Base-by-base conservation (phyloP, 2,888 invertebrate species). In the Adela reaumurella region DNA sequence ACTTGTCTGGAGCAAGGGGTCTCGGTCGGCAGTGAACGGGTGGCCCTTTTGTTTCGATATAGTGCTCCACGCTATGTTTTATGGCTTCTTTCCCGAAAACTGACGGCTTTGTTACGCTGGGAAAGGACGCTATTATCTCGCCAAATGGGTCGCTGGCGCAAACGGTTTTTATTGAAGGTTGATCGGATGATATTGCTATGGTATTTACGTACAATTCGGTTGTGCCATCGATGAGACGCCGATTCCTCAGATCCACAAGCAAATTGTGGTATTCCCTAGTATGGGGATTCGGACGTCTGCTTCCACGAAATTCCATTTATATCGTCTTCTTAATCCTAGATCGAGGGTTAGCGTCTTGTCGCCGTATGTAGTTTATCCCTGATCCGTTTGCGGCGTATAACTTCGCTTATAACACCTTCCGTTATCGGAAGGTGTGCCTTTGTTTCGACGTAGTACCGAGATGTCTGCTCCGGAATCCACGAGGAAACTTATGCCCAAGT, bases 41-140 rank as follows among this genome's bases (percentile, higher is more conserved):
- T 18, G 63, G 61, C 3, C 65, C 67, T 0, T 53, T 52, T 2
- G 67, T 65, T 47, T 59, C 53, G 1, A 67, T 64, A 45, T 58
- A 51, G 49, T 64, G 66, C 0, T 24, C 41, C 1, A 57, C 57
- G 11, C 48, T 43, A 42, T 58, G 47, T 14, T 41, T 17, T 2
- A 42, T 45, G 19, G 52, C 8, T 1, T 46, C 45, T 17, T 42
- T 46, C 16, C 41, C 24, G 49, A 46, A 49, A 2, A 18, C 45
- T 2, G 42, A 6, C 3, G 49, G 49, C n/a, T 43, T 45, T 11
- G 45, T 48, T 11, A 49, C 20, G 45, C 18, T 50, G 19, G 17
- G 49, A 16, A 5, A 10, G 17, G 28, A 16, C 19, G 45, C 45
- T 49, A 51, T 2, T 49, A 46, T 10, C 6, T 28, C 10, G 52